Evolutionary conservation across 2,888 invertebrate genomes (phyloP), one percentile per base, ranked within the genome.

Genomic region (Sinelater perroti): DNA sequence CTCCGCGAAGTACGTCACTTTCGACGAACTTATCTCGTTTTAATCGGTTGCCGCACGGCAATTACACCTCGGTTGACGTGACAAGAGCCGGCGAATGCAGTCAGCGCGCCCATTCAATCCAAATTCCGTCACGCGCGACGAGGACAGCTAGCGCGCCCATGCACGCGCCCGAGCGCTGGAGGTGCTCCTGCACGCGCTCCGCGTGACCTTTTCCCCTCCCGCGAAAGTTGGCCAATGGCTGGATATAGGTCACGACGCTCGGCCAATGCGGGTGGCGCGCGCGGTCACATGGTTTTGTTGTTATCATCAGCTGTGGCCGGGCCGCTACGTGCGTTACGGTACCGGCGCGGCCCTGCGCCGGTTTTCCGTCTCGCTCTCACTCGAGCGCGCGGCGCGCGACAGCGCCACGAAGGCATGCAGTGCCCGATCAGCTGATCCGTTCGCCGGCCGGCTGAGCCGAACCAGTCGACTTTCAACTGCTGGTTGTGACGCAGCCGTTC

Each of bases 281-380:
- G 65, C 10, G 66, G 75, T 85, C 85, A 85, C 85, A 81, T 86
- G 85, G 82, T 75, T 83, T 85, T 85, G 85, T 86, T 85, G 85
- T 85, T 84, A 84, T 84, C 84, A 82, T 84, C 84, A 84, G 84
- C 84, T 85, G 84, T 83, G 78, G 72, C 78, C 75, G 75, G 77
- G 76, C 73, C 74, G 74, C 75, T 60, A 60, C 36, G 44, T 40
- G 49, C 35, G 35, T 30, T 24, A 14, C 18, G 5, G 18, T 6
- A 56, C 59, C 63, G 71, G 16, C 13, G 42, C 17, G 72, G 73
- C 67, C 64, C 67, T 72, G 71, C 74, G 72, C 20, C 21, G 31
- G 26, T 44, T 21, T 49, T 52, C 21, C 35, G 16, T 44, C 50
- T 42, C 36, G 26, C 54, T 56, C 31, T 28, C 16, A 13, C 36